These are phyloP conservation scores for Plebejus anna DNA, from an alignment of 2,888 invertebrate species.

Conservation along the genomic window DNA sequence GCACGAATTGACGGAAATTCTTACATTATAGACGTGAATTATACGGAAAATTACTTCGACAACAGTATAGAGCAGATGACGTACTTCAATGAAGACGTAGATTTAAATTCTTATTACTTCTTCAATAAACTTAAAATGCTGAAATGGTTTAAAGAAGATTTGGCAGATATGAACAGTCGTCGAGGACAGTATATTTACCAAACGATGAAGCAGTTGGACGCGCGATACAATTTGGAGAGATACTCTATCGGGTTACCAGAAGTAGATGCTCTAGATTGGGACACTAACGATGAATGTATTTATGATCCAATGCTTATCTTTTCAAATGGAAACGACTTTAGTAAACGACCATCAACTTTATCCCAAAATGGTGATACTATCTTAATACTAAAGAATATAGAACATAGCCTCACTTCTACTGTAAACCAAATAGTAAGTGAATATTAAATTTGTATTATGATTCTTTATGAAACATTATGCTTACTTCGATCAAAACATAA, in stretches of 20 bases:
- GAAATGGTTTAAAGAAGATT: conserved; percentile 69
- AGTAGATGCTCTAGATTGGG: conserved; percentile 76
- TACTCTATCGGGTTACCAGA: conserved; percentile 82
- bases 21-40: conserved; percentile 62
- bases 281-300: conserved; percentile 65
- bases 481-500: conserved; percentile 36
- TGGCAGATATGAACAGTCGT: conserved; percentile 56
- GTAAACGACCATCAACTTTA: conserved; percentile 66
- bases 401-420: conserved; percentile 54
- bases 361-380: conserved; percentile 52
- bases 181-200: conserved; percentile 83
- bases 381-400: conserved; percentile 55
- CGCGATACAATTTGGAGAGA: conserved; percentile 85
- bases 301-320: conserved; percentile 82
- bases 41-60: conserved; percentile 60
- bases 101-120: conserved; percentile 83
- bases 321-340: conserved; percentile 82
- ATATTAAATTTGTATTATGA: not conserved
- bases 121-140: conserved; percentile 75
- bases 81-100: conserved; percentile 87
- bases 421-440: conserved; percentile 56
- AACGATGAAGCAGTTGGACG: conserved; percentile 83
- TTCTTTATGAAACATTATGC: conserved; percentile 25
- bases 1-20: conserved; percentile 61
- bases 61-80: conserved; percentile 79